Evolutionary conservation across 2,888 invertebrate species (phyloP).

Genomic region (Pteria penguin): DNA sequence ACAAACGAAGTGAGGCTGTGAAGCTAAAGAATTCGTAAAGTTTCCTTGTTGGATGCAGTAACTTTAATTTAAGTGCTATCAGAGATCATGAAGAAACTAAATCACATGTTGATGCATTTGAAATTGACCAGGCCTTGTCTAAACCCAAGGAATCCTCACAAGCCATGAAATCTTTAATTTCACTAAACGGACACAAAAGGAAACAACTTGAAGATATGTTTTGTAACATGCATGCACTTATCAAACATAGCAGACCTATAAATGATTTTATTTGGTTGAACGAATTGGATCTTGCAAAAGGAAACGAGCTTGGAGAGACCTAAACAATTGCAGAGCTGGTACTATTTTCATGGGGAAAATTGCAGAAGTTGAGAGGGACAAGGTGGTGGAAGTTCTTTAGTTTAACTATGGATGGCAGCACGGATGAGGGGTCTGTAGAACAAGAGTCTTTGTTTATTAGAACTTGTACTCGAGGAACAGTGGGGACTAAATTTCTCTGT

Average conservation of each 20-base stretch:
- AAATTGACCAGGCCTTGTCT: not conserved
- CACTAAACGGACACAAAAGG: not conserved
- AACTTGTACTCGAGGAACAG: not conserved
- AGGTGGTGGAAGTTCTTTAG: not conserved
- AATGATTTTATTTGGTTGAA: conserved; percentile 13
- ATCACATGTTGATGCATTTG: not conserved
- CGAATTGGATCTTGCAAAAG: conserved; percentile 1
- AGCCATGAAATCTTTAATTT: not conserved
- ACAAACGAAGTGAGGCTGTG: no score
- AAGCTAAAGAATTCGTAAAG: not conserved
- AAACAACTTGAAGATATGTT: conserved; percentile 4
- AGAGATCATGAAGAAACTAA: not conserved
- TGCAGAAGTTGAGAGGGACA: not conserved
- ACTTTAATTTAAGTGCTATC: not conserved
- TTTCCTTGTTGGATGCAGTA: not conserved
- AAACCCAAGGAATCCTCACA: not conserved
- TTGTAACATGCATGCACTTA: conserved; percentile 6
- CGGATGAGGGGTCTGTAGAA: no score
- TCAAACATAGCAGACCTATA: conserved; percentile 7
- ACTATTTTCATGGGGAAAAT: conserved; percentile 1
- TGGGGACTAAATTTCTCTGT: not conserved
- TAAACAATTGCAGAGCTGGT: conserved; percentile 6
- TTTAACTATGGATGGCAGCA: not conserved
- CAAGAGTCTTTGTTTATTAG: no score
- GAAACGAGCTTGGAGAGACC: not conserved